Base-by-base conservation (phyloP, 2,797 vertebrate species). In the Tarsius wallacei region DNA sequence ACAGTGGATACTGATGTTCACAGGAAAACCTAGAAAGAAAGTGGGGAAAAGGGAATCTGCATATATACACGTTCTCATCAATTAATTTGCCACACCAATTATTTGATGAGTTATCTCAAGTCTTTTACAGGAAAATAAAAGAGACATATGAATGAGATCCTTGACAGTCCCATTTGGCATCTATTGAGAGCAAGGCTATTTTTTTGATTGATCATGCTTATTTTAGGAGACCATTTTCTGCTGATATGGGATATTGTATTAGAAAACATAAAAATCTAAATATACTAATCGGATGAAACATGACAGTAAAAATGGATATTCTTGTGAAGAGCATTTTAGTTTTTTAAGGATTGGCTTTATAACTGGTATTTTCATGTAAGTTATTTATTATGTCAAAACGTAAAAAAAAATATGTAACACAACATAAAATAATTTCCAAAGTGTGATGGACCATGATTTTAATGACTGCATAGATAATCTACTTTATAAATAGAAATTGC, bases 331-430 rank as follows among this genome's bases (percentile, higher is more conserved):
- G 15, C 47, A 90, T 68, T 68, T 64, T 59, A 91, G 3, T 9
- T 78, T 89, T 76, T 64, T 57, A 77, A 22, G 7, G 12, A 84
- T n/a, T 73, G 31, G 91, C 59, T 92, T 94, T 88, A 4, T 88
- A 78, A 88, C 73, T 64, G 2, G 9, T 71, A 6, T 61, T 82
- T 71, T 93, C 51, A 22, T 8, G 14, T 51, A 59, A 81, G 31
- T 76, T 76, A 76, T 15, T 93, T 90, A 14, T 0, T 31, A 16
- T 61, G 33, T 53, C 17, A 74, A 85, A 59, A 61, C 42, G 81
- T 13, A 22, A 64, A 53, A 78, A n/a, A 76, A 51, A 31, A 21
- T 13, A 5, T 91, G 10, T 22, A 57, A 74, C 15, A 59, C 2
- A 73, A 78, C 51, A 31, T 57, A 63, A 49, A 76, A 42, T 14